Base-by-base conservation (phyloP, 2,888 invertebrate genomes). In the Lacanobia wlatinum region DNA sequence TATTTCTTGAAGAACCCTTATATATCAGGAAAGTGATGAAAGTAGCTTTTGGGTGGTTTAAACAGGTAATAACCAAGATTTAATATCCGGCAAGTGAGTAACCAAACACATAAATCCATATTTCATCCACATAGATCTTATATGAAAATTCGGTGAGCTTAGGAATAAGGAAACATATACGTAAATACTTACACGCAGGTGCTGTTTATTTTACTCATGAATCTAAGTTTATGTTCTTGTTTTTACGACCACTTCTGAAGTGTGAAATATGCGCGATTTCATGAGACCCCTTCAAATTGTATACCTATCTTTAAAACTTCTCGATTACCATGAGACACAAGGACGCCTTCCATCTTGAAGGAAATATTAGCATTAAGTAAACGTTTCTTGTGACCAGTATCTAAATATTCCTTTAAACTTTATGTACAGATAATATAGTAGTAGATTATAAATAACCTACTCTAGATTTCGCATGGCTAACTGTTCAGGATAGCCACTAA, bases 31-130 rank as follows among this genome's bases (percentile, higher is more conserved):
- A 63, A 46, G 72, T 70, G 68, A 58, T 73, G 82, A 70, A 73
- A 79, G 72, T 73, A 58, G 70, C 76, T 83, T 67, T 63, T 53
- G 62, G 23, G 58, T 70, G 68, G 65, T 69, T 79, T 85, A 83
- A 83, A 75, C 60, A 76, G 79, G 75, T 83, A 71, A 78, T 85
- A 83, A 83, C 71, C 28, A 83, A 72, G 76, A 79, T 83, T 83
- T 80, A 84, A 83, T 85, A 83, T 82, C 83, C 83, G 83, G 70
- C 10, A 67, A 69, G 38, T 62, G 68, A 76, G 58, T 63, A 69
- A 73, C 78, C 53, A 70, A 78, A 75, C 73, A 70, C 55, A 56
- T 72, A 68, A 46, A 70, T 65, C 59, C 46, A 55, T 58, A 70
- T 60, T 79, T 70, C 38, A 77, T 61, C 28, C 8, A 43, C 48